Percentiles rank a stretch among this genome's conserved stretches.
Conservation (phyloP, 2,888 invertebrate genomes). For the Drosophila neoperkinsi region DNA sequence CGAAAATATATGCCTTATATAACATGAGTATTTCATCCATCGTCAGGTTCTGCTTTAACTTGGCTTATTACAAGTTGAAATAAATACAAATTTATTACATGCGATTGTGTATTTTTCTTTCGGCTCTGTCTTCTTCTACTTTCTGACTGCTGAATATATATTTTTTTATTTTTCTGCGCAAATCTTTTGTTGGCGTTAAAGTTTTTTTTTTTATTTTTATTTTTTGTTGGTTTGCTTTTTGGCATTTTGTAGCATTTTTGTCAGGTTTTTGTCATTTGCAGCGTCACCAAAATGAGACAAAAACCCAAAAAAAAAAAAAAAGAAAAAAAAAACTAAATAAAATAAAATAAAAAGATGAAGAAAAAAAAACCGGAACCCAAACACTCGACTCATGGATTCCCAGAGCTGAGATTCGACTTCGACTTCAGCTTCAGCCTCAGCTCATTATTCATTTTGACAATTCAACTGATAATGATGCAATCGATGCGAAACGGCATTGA, state of each 20-base stretch:
- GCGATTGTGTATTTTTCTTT: constrained; percentile 35
- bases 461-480: constrained; percentile 85
- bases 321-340: not conserved
- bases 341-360: constrained; percentile 9
- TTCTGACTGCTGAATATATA: constrained; percentile 15
- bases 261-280: constrained; percentile 73
- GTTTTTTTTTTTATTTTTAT: constrained; percentile 6
- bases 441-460: constrained; percentile 85
- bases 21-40: constrained; percentile 35
- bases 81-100: constrained; percentile 48
- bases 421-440: constrained; percentile 12
- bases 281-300: constrained; percentile 57
- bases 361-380: constrained; percentile 56
- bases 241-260: constrained; percentile 67
- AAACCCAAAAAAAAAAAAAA: constrained; percentile 24
- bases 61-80: constrained; percentile 33
- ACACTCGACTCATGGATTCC: constrained; percentile 46
- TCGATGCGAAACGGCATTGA: constrained; percentile 77
- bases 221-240: constrained; percentile 21
- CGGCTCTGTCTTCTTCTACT: constrained; percentile 7
- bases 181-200: constrained; percentile 57
- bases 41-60: constrained; percentile 44
- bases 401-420: constrained; percentile 12
- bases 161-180: constrained; percentile 5
- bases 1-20: constrained; percentile 14